Evolutionary conservation across 1,140 invertebrate genomes (phyloP), one percentile per base, ranked within the genome.

Genomic region (Drosophila arizonae): DNA sequence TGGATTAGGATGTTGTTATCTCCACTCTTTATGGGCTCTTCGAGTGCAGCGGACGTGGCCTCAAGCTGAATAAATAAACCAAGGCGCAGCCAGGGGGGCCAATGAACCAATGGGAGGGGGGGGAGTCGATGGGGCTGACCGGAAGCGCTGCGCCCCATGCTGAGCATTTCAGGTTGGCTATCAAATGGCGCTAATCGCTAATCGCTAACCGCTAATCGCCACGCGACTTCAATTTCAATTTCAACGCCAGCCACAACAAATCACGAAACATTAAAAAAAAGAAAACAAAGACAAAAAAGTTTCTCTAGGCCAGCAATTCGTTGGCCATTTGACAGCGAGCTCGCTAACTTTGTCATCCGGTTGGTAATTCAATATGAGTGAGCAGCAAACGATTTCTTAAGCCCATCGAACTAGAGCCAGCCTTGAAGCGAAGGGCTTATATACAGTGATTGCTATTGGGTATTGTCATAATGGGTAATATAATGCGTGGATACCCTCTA

Each of bases 171-270:
- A 67, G 61, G 64, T 56, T 50, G 64, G 66, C 72, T 80, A 85
- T 85, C 66, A 66, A 80, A 80, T 80, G 81, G 81, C 81, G 77
- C 77, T 84, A 84, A 84, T 85, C 81, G 73, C 69, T 70, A 63
- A 60, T 60, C 56, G 26, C 36, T 39, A 39, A 39, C 36, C 41
- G 43, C 57, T 21, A 60, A 85, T 80, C 74, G 67, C 54, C 81
- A 84, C 81, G 81, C 81, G 81, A 79, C 76, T 77, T 62, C 41
- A 73, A 84, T 85, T 85, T 84, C 68, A 84, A 84, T 84, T 68
- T 39, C 36, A 39, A 52, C 61, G 52, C 33, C 17, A 50, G 50
- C 36, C 13, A 50, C 3, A 45, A 15, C 13, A 5, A 28, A 43
- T n/a, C 28, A 30, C 28, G 28, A 3, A 30, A 24, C 21, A 4